phyloP scores from a whole-genome alignment of 92 coral and sea anemone genomes.

The Heliopora coerulea region DNA sequence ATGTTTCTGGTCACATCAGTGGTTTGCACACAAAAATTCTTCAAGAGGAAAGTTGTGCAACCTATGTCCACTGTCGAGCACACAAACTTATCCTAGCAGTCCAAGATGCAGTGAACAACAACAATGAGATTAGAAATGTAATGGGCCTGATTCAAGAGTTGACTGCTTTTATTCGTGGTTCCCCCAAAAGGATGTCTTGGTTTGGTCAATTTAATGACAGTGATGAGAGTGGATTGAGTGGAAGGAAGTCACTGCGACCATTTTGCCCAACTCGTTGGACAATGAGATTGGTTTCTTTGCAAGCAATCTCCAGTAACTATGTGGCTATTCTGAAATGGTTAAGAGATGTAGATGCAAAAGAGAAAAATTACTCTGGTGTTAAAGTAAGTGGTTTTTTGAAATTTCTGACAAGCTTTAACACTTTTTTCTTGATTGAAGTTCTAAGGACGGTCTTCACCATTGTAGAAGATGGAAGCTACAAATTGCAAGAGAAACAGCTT shows the following conservation, averaged over 20 bases:
- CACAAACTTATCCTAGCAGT: conserved; percentile 1
- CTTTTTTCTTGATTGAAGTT: conserved; percentile 24
- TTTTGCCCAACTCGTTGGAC: conserved; percentile 34
- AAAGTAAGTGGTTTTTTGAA: conserved; percentile 22
- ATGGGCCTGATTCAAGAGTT: conserved; percentile 13
- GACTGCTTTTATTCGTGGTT: conserved; percentile 30
- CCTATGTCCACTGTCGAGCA: conserved; percentile 8
- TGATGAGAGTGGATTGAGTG: conserved; percentile 14
- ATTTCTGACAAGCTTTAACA: conserved; percentile 21
- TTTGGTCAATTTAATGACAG: conserved; percentile 22
- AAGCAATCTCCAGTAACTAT: conserved; percentile 28
- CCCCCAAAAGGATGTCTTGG: conserved; percentile 36
- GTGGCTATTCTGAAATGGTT: conserved; percentile 14
- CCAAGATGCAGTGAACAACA: conserved; percentile 11
- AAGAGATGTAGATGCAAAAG: conserved; percentile 32
- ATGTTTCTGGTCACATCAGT: not conserved
- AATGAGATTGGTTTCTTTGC: conserved; percentile 27
- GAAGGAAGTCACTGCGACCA: conserved; percentile 14
- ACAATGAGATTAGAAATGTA: conserved; percentile 26
- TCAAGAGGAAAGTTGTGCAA: not conserved
- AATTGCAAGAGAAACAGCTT: conserved; percentile 33
- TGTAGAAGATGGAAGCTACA: conserved; percentile 36
- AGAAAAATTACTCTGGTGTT: conserved; percentile 33
- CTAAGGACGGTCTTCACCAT: conserved; percentile 33
- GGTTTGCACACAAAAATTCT: conserved; percentile 6